Percentiles rank a stretch among this genome's conserved stretches.
Conservation (phyloP, 2,113 vertebrate genomes). For the Suricata suricatta region DNA sequence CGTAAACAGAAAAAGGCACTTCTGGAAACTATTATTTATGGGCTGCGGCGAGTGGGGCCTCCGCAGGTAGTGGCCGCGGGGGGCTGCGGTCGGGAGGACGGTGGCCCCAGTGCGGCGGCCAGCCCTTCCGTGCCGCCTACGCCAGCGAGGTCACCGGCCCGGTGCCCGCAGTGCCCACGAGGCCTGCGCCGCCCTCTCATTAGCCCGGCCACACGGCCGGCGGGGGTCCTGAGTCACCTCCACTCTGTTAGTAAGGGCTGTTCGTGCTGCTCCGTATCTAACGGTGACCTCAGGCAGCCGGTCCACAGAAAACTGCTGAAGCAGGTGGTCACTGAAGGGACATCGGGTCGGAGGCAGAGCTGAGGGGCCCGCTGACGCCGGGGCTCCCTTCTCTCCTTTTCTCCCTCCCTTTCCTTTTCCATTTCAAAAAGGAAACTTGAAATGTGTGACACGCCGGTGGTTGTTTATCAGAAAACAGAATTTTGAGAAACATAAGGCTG, state of each 20-base stretch:
- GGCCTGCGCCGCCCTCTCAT: neutral
- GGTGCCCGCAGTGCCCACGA: neutral
- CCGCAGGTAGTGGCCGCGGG: neutral
- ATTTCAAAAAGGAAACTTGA: neutral
- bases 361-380: accelerated
- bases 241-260: neutral
- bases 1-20: neutral
- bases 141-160: neutral
- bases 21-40: constrained; percentile 45
- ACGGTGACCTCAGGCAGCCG: neutral
- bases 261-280: neutral
- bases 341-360: accelerated
- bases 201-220: accelerated
- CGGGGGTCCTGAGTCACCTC: neutral
- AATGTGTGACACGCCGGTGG: accelerated
- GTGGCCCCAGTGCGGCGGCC: neutral
- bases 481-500: accelerated
- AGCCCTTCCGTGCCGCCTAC: accelerated
- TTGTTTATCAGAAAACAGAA: neutral
- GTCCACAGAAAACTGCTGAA: accelerated
- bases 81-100: neutral
- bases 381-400: accelerated
- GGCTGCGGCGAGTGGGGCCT: neutral
- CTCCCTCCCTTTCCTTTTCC: neutral
- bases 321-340: accelerated